A percentile compares a stretch with the other conserved stretches of the same genome.
Conservation (phyloP, 2,888 invertebrate genomes). For the Phrixothrix hirtus region DNA sequence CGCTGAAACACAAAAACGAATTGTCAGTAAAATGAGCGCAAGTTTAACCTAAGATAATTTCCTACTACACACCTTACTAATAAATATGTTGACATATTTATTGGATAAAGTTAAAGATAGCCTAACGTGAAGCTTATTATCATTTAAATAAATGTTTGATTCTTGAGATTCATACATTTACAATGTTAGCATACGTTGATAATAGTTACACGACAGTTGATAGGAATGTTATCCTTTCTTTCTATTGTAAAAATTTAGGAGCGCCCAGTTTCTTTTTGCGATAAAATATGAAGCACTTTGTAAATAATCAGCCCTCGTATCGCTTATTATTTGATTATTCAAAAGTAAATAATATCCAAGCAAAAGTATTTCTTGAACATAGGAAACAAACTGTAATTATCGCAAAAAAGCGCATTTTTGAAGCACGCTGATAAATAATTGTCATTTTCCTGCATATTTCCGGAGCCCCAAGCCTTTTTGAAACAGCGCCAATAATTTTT, state of each 20-base stretch:
- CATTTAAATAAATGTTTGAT: conserved; percentile 30
- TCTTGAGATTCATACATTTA: conserved; percentile 15
- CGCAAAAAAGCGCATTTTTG: conserved; percentile 9
- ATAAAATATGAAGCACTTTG: conserved; percentile 26
- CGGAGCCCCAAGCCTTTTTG: conserved; percentile 46
- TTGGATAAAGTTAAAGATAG: conserved; percentile 2
- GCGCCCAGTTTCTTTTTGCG: conserved; percentile 18
- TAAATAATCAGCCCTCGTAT: conserved; percentile 19
- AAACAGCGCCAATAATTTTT: conserved; percentile 48
- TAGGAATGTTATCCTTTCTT: conserved; percentile 12
- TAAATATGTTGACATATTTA: conserved; percentile 17
- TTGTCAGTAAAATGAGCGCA: conserved; percentile 6
- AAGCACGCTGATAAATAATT: conserved; percentile 39
- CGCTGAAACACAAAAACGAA: conserved; percentile 39
- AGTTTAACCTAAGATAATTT: conserved; percentile 5
- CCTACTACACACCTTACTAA: background rate
- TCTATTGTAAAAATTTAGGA: conserved; percentile 18
- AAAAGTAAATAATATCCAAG: conserved; percentile 17
- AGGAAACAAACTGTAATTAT: conserved; percentile 20
- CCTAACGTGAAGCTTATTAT: conserved; percentile 25
- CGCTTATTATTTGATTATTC: conserved; percentile 21
- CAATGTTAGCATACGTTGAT: conserved; percentile 14
- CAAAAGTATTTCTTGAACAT: conserved; percentile 13
- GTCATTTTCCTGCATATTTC: conserved; percentile 55
- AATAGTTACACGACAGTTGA: conserved; percentile 5